Conservation (phyloP, 2,797 vertebrate genomes). For the Myotis findleyi region DNA sequence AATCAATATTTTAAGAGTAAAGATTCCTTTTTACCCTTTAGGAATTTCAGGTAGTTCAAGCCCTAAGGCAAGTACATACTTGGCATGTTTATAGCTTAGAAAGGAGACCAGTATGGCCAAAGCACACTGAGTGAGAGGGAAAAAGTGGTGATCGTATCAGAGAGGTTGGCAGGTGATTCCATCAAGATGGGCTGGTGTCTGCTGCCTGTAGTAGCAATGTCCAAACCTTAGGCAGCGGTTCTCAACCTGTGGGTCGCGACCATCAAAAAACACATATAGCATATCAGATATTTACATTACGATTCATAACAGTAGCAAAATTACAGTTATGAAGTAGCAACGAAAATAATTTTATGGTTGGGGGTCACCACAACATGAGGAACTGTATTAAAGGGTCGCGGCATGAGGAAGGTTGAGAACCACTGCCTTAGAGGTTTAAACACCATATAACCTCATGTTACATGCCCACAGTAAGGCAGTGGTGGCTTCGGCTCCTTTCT, state of each 20-base stretch:
- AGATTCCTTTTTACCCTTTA: neutral
- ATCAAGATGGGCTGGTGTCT: neutral
- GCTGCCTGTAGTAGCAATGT: neutral
- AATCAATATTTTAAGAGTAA: neutral
- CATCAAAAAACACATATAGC: too few species aligned
- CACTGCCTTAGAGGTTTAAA: neutral
- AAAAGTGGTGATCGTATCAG: neutral
- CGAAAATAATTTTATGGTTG: too few species aligned
- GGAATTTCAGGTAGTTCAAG: neutral
- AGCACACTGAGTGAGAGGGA: neutral
- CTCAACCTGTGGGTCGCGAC: too few species aligned
- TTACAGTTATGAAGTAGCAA: too few species aligned
- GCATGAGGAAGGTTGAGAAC: too few species aligned
- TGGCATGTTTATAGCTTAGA: neutral
- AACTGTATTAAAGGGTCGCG: too few species aligned
- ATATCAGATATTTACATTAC: too few species aligned
- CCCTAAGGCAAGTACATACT: neutral
- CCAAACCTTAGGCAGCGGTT: too few species aligned
- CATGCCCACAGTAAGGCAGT: neutral
- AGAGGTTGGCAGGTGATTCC: neutral
- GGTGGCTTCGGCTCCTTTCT: neutral
- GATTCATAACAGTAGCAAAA: too few species aligned
- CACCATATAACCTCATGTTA: neutral
- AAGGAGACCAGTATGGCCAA: neutral
- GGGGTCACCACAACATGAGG: too few species aligned